Percentiles rank a stretch among this genome's conserved stretches.
Conservation (phyloP, 2,113 vertebrate species). For the Merops nubicus region DNA sequence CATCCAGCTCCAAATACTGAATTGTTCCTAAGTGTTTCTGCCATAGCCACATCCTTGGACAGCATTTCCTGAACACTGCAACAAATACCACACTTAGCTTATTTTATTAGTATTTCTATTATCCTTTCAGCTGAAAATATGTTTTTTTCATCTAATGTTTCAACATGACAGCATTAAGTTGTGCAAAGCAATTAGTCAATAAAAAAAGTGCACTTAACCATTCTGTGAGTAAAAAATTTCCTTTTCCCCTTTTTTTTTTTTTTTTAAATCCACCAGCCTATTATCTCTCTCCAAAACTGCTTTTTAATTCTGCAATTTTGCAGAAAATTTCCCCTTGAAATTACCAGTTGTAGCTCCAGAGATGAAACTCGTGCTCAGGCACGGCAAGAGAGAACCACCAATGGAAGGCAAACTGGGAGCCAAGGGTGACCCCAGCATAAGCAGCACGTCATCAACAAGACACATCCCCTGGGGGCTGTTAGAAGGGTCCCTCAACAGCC, state of each 20-base stretch:
- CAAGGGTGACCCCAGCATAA: neutral
- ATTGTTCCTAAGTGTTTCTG: neutral
- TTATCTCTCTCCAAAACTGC: neutral
- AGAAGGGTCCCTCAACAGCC: neutral
- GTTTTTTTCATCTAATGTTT: neutral
- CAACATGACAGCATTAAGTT: neutral
- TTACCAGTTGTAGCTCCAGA: neutral
- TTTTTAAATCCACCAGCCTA: neutral
- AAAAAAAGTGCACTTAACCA: neutral
- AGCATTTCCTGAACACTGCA: neutral
- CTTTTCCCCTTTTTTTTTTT: too few relatives aligned
- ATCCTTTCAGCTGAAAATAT: neutral
- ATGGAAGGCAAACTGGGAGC: neutral
- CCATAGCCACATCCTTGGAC: neutral
- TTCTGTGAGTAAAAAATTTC: neutral
- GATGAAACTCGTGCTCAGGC: neutral
- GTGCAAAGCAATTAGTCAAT: neutral
- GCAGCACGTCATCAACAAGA: too few relatives aligned
- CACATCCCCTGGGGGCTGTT: rapidly evolving
- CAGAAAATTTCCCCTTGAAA: neutral
- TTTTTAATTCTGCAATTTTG: neutral
- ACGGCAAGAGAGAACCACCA: neutral
- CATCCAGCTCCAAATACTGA: neutral
- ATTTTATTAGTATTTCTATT: neutral
- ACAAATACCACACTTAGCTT: neutral